phyloP scores from a whole-genome alignment of 2,888 invertebrate species.

The Venusia cambrica region DNA sequence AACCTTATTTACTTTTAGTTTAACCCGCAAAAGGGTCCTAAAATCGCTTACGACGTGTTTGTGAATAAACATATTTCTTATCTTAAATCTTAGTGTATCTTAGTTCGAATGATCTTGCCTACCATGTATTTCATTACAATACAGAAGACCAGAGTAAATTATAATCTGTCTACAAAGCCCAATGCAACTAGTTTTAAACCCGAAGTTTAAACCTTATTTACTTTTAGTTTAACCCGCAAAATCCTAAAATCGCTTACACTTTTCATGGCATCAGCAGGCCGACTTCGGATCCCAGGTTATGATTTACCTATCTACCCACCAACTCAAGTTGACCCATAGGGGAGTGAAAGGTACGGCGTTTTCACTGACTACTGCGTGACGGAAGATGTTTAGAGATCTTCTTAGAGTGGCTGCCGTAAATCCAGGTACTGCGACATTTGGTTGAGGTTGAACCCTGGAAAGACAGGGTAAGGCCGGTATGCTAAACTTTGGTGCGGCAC shows the following conservation, averaged over 20 bases:
- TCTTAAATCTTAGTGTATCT: too few relatives aligned
- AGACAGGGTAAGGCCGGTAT: slow-evolving; percentile 22
- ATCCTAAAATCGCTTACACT: slow-evolving; percentile 46
- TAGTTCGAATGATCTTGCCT: too few relatives aligned
- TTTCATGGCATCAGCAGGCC: slow-evolving; percentile 39
- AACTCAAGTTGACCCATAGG: slow-evolving; percentile 24
- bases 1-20: too few relatives aligned
- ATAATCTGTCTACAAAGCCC: slow-evolving; percentile 4
- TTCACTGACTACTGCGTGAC: slow-evolving; percentile 8
- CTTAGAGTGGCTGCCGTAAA: slow-evolving; percentile 37
- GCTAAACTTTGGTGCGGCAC: slow-evolving; percentile 23
- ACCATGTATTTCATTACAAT: too few relatives aligned
- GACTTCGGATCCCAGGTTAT: slow-evolving; percentile 40
- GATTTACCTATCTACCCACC: slow-evolving; percentile 38
- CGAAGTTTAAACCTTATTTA: slow-evolving; percentile 31
- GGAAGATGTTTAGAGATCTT: slow-evolving; percentile 31
- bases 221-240: slow-evolving; percentile 31
- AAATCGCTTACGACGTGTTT: too few relatives aligned
- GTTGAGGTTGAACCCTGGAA: slow-evolving; percentile 46
- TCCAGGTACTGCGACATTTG: slow-evolving; percentile 59
- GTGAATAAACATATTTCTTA: too few relatives aligned
- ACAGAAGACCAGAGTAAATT: neutral
- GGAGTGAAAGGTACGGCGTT: slow-evolving; percentile 10
- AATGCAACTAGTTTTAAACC: slow-evolving; percentile 20
- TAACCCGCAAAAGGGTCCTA: too few relatives aligned